Evolutionary conservation across 2,113 vertebrate species (phyloP).

Genomic region (Perognathus longimembris): DNA sequence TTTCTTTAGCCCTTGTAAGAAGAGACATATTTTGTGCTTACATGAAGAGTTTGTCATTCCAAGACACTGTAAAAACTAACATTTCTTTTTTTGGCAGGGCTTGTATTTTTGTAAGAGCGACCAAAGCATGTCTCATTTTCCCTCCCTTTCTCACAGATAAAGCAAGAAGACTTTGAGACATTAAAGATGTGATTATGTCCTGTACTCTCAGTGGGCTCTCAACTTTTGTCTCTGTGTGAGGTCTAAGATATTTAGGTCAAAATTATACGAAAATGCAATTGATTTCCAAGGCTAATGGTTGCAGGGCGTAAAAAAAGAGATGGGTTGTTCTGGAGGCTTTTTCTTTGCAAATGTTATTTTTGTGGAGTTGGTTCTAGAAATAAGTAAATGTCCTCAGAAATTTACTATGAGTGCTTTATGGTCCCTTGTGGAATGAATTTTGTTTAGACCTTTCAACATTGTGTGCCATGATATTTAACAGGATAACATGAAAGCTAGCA

Average conservation of each 20-base stretch:
- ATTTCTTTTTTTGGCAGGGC: slow-evolving; percentile 1
- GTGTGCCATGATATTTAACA: slow-evolving; percentile 65
- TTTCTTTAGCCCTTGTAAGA: slow-evolving; percentile 35
- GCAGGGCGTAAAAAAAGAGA: background rate
- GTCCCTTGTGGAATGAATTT: slow-evolving; percentile 69
- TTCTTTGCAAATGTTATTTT: slow-evolving; percentile 11
- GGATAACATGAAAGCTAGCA: slow-evolving; percentile 68
- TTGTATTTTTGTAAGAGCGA: slow-evolving; percentile 41
- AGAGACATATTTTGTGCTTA: background rate
- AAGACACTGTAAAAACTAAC: background rate
- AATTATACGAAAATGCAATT: slow-evolving; percentile 42
- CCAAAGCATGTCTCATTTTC: slow-evolving; percentile 70
- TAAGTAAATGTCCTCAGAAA: slow-evolving; percentile 63
- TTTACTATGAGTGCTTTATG: slow-evolving; percentile 50
- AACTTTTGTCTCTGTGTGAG: slow-evolving; percentile 87
- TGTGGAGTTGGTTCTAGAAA: slow-evolving; percentile 55
- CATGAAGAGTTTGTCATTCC: background rate
- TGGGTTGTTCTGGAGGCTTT: background rate
- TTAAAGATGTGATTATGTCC: slow-evolving; percentile 88
- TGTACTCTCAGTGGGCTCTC: slow-evolving; percentile 88
- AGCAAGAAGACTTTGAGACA: slow-evolving; percentile 85
- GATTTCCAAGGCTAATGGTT: slow-evolving; percentile 48
- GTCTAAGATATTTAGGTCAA: slow-evolving; percentile 79
- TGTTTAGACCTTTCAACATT: slow-evolving; percentile 76
- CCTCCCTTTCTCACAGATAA: slow-evolving; percentile 86